Percentiles rank a stretch among this genome's conserved stretches.
phyloP scores from a whole-genome alignment of 2,888 invertebrate species.

The Tortricodes alternella region DNA sequence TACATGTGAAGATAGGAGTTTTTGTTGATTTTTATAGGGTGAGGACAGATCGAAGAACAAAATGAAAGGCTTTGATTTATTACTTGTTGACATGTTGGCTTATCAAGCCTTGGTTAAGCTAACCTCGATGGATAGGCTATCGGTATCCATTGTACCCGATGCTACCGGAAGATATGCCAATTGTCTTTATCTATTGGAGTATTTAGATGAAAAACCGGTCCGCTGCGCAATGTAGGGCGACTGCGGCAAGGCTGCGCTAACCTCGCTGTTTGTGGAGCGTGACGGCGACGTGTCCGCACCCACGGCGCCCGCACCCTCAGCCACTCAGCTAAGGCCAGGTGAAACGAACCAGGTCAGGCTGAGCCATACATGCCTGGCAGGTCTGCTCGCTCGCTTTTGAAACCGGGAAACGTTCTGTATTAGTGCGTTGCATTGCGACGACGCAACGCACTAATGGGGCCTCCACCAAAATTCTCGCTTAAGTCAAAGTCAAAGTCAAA shows the following conservation, averaged over 20 bases:
- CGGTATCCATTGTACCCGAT: conserved; percentile 33
- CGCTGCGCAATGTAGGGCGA: conserved; percentile 76
- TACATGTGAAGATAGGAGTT: neutral
- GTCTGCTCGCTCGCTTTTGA: neutral
- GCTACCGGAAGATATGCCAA: conserved; percentile 51
- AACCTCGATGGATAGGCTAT: conserved; percentile 15
- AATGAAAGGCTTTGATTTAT: conserved; percentile 23
- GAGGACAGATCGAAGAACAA: conserved; percentile 25
- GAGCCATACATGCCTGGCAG: neutral
- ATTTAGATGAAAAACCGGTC: conserved; percentile 62
- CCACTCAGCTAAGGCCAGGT: conserved; percentile 28
- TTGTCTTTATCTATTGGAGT: conserved; percentile 52
- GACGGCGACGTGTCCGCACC: conserved; percentile 81
- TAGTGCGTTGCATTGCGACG: no score
- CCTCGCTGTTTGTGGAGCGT: conserved; percentile 82
- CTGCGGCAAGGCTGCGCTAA: conserved; percentile 75
- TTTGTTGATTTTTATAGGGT: conserved; percentile 14
- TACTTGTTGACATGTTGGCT: conserved; percentile 4
- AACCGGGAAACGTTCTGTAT: no score
- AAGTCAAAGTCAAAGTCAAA: no score
- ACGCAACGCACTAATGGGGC: no score
- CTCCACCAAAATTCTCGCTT: no score
- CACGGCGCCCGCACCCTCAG: conserved; percentile 47
- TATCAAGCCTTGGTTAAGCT: conserved; percentile 3
- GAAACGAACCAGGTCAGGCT: conserved; percentile 25